Percentiles rank a stretch among this genome's conserved stretches.
Conservation (phyloP, 1,140 invertebrate genomes). For the Proctacanthus coquilletti region DNA sequence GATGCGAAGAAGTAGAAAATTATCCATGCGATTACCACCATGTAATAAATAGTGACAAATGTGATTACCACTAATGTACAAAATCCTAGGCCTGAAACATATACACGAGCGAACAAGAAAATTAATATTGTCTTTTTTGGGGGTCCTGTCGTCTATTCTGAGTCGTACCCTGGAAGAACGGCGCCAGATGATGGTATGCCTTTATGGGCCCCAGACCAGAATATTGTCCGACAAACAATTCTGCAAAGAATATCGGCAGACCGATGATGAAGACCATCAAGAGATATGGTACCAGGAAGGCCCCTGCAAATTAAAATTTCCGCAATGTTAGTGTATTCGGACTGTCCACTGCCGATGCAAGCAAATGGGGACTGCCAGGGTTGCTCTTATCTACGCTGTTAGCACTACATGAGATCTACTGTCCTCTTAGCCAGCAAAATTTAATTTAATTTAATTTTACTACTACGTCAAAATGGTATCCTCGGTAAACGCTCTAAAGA, state of each 20-base stretch:
- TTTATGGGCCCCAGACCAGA: slow-evolving; percentile 40
- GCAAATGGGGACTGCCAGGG: no score
- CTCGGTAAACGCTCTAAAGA: no score
- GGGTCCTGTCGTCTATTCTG: neutral
- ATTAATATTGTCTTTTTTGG: neutral
- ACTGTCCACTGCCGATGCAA: no score
- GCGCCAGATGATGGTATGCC: slow-evolving; percentile 41
- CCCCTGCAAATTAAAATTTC: slow-evolving; percentile 42
- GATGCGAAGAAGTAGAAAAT: slow-evolving; percentile 60
- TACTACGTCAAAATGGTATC: no score
- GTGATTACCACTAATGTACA: slow-evolving; percentile 58
- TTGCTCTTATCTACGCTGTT: no score
- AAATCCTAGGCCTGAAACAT: slow-evolving; percentile 39
- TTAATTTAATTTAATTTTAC: no score
- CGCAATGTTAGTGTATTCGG: no score
- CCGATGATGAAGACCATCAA: slow-evolving; percentile 62
- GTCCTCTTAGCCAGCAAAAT: no score
- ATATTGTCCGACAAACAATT: slow-evolving; percentile 49
- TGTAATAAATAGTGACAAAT: slow-evolving; percentile 68
- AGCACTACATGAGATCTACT: no score
- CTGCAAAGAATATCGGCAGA: slow-evolving; percentile 59
- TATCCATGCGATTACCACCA: slow-evolving; percentile 67
- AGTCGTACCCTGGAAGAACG: slow-evolving; percentile 36
- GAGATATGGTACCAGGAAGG: slow-evolving; percentile 64
- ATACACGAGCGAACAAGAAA: neutral